phyloP scores from a whole-genome alignment of 2,113 vertebrate genomes.

The Sorex fumeus region DNA sequence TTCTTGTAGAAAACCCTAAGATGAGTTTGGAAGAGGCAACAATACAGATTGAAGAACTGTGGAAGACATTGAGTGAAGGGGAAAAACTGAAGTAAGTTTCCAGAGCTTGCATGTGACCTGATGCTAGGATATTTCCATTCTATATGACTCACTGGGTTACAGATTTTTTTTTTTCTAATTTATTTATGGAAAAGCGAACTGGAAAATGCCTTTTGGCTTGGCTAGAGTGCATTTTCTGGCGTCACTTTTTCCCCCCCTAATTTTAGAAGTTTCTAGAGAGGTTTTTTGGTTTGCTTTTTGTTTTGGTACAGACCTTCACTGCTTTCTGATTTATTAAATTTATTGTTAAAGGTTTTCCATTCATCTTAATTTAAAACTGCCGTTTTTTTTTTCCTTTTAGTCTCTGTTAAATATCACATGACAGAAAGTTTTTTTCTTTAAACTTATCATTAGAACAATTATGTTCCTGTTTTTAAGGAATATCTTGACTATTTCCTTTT shows the following conservation, averaged over 20 bases:
- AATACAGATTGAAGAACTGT: constrained; percentile 89
- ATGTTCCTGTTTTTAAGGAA: constrained; percentile 13
- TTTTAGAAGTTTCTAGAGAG: neutral
- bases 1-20: constrained; percentile 91
- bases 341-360: constrained; percentile 82
- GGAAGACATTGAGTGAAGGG: constrained; percentile 94
- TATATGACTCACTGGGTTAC: constrained; percentile 86
- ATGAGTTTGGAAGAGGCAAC: constrained; percentile 91
- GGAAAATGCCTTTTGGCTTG: constrained; percentile 86
- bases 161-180: constrained; percentile 67
- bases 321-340: constrained; percentile 80
- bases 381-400: constrained; percentile 28
- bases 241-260: constrained; percentile 64
- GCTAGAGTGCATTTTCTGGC: constrained; percentile 66
- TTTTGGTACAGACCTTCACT: constrained; percentile 80
- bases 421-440: constrained; percentile 8
- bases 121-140: constrained; percentile 87
- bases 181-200: constrained; percentile 84
- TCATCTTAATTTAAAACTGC: constrained; percentile 73
- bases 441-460: neutral
- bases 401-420: constrained; percentile 28
- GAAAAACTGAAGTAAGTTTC: constrained; percentile 95
- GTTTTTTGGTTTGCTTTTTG: constrained; percentile 74
- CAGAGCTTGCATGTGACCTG: constrained; percentile 87
- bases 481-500: constrained; percentile 13